Evolutionary conservation across 2,888 invertebrate species (phyloP).

Genomic region (Lasioglossum oenotherae): DNA sequence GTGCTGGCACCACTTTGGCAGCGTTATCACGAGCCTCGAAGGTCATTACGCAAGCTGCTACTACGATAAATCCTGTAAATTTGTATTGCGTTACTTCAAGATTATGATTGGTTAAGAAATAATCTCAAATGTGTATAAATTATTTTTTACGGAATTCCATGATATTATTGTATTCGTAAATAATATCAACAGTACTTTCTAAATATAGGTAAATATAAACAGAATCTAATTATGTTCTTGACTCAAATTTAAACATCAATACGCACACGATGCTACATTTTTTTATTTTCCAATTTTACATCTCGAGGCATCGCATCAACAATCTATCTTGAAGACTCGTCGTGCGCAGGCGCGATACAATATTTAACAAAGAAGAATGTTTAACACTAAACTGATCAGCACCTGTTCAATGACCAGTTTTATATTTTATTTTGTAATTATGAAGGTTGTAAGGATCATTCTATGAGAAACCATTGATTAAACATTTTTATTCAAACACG

Average conservation of each 20-base stretch:
- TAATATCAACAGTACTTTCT: neutral
- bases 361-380: neutral
- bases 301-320: neutral
- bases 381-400: neutral
- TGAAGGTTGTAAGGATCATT: neutral
- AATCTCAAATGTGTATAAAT: neutral
- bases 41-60: constrained; percentile 99
- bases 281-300: neutral
- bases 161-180: neutral
- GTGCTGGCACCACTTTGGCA: constrained; percentile 94
- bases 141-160: neutral
- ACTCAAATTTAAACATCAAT: neutral
- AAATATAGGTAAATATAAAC: neutral
- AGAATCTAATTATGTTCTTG: neutral
- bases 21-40: constrained; percentile 98
- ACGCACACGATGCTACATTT: neutral
- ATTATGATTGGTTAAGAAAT: neutral
- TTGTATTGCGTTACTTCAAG: constrained; percentile 1
- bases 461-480: neutral
- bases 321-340: neutral
- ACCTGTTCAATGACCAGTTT: neutral
- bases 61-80: constrained; percentile 94
- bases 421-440: neutral
- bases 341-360: neutral
- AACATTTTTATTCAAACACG: neutral